Conservation (phyloP, 2,797 vertebrate genomes). For the Chloroceryle amazona region DNA sequence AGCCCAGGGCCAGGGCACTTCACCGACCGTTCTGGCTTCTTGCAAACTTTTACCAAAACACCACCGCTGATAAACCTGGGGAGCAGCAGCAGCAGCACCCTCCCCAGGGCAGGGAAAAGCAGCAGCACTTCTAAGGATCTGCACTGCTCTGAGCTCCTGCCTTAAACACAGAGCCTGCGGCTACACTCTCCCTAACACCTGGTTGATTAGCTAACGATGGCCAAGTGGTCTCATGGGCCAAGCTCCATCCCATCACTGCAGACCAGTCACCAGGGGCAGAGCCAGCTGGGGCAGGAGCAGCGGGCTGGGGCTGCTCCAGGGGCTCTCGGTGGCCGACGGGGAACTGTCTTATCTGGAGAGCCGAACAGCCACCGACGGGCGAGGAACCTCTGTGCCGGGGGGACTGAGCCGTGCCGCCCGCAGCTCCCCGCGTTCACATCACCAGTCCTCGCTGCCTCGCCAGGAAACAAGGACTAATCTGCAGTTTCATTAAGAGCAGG, state of each 20-base stretch:
- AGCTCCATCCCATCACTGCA: fast-evolving
- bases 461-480: not conserved
- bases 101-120: not conserved
- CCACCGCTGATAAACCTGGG: fast-evolving
- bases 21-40: fast-evolving
- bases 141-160: fast-evolving
- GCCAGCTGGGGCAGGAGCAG: not conserved
- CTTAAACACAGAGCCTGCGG: not conserved
- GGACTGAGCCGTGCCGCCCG: fast-evolving
- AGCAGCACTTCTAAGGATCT: fast-evolving
- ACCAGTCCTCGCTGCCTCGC: not conserved
- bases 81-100: not conserved
- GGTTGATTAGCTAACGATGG: not conserved
- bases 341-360: not conserved
- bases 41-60: not conserved
- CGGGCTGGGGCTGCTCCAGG: fast-evolving
- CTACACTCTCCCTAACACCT: not conserved
- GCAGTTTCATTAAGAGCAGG: conserved; percentile 27
- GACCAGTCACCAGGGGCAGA: not conserved
- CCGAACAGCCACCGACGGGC: fast-evolving
- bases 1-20: not conserved
- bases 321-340: fast-evolving
- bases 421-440: not conserved
- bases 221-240: not conserved
- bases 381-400: fast-evolving